A percentile compares a stretch with the other conserved stretches of the same genome.
These are phyloP conservation scores for Caerostris darwini DNA, from an alignment of 1,140 invertebrate genomes.

Conservation along the genomic window DNA sequence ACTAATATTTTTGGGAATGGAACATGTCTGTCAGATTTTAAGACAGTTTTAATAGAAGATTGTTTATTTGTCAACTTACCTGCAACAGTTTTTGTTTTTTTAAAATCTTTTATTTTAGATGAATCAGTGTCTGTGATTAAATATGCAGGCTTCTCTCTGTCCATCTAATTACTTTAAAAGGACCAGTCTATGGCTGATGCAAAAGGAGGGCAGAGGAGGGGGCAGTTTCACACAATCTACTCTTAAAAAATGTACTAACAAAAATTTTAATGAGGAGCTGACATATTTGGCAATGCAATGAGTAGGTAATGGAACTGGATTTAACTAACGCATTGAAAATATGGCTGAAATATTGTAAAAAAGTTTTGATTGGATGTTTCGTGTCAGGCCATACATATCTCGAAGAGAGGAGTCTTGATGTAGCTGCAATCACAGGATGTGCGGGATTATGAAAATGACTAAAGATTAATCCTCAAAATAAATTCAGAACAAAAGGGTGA, in stretches of 20 bases:
- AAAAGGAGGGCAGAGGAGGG: too few species aligned
- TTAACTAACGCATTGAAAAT: conserved; percentile 20
- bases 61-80: too few species aligned
- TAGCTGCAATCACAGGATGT: conserved; percentile 79
- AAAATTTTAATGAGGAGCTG: too few species aligned
- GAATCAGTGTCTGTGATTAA: too few species aligned
- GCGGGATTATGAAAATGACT: conserved; percentile 79
- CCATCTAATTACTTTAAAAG: too few species aligned
- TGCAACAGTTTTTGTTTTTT: too few species aligned
- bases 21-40: too few species aligned
- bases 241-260: too few species aligned
- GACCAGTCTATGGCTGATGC: neutral
- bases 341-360: conserved; percentile 75
- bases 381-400: too few species aligned
- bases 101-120: too few species aligned
- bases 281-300: neutral
- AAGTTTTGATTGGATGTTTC: conserved; percentile 81
- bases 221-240: too few species aligned
- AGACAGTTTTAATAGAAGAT: neutral
- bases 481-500: neutral
- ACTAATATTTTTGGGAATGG: neutral
- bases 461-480: conserved; percentile 75
- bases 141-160: too few species aligned
- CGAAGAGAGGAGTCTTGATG: conserved; percentile 80
- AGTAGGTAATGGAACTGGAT: neutral